Evolutionary conservation across 2,888 invertebrate species (phyloP).

Genomic region (Exocentrus adspersus): DNA sequence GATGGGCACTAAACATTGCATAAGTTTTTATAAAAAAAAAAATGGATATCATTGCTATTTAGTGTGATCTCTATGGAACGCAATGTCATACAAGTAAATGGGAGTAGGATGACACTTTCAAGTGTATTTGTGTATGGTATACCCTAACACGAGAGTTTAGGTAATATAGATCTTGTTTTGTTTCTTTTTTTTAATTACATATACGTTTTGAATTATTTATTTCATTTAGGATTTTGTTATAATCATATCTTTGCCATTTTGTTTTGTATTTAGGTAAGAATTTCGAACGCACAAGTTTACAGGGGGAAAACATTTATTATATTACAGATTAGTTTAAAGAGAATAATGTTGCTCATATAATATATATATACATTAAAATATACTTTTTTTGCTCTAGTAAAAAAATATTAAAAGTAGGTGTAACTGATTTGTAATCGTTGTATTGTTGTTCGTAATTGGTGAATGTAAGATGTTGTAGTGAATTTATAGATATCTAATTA

Average conservation of each 20-base stretch:
- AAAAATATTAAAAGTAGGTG: not conserved
- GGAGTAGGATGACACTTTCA: not conserved
- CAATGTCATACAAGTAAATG: not conserved
- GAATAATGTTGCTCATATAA: too few relatives aligned
- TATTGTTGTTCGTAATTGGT: not conserved
- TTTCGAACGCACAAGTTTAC: too few relatives aligned
- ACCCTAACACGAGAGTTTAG: not conserved
- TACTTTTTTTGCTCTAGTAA: not conserved
- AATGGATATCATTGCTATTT: not conserved
- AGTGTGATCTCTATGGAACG: not conserved
- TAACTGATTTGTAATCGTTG: not conserved
- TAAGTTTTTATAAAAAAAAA: too few relatives aligned
- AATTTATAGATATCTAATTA: not conserved
- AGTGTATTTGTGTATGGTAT: not conserved
- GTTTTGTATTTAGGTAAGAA: too few relatives aligned
- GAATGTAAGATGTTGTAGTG: not conserved
- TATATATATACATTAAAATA: not conserved
- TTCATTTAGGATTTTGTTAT: too few relatives aligned
- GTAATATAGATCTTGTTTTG: not conserved
- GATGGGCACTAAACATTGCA: too few relatives aligned
- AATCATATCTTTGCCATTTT: not conserved
- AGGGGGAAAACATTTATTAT: not conserved
- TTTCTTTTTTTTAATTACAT: not conserved
- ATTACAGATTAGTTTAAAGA: too few relatives aligned
- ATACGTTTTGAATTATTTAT: slow-evolving; percentile 7